phyloP scores from a whole-genome alignment of 2,797 vertebrate species.

The Labroides dimidiatus region DNA sequence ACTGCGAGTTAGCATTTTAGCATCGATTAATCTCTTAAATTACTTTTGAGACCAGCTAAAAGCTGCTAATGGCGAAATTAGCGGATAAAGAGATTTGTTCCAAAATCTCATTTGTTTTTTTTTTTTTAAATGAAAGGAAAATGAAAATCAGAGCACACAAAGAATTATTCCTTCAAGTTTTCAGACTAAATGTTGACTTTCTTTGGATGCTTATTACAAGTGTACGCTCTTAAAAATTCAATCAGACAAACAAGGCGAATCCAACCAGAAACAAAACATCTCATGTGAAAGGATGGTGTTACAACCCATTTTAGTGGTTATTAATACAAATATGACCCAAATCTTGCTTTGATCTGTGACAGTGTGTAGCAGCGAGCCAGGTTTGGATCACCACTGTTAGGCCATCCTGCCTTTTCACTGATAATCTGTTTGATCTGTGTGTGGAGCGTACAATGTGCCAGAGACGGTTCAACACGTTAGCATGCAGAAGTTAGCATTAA shows the following conservation, averaged over 20 bases:
- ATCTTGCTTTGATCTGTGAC: constrained; percentile 14
- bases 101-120: constrained; percentile 9
- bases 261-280: constrained; percentile 1
- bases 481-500: no score
- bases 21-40: constrained; percentile 51
- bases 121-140: constrained; percentile 11
- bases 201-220: not conserved
- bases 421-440: constrained; percentile 32
- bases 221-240: no score
- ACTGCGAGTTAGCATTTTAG: constrained; percentile 37
- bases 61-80: constrained; percentile 10
- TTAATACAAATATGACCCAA: constrained; percentile 32
- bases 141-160: constrained; percentile 1
- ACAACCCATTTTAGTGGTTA: constrained; percentile 22
- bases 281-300: constrained; percentile 14
- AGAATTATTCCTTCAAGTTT: not conserved
- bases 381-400: not conserved
- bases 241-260: not conserved
- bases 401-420: constrained; percentile 7
- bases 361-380: constrained; percentile 11
- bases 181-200: not conserved
- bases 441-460: not conserved
- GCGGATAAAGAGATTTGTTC: not conserved
- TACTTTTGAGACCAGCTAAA: constrained; percentile 18
- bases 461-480: not conserved